phyloP scores from a whole-genome alignment of 2,888 invertebrate species.

The Hydraecia micacea region DNA sequence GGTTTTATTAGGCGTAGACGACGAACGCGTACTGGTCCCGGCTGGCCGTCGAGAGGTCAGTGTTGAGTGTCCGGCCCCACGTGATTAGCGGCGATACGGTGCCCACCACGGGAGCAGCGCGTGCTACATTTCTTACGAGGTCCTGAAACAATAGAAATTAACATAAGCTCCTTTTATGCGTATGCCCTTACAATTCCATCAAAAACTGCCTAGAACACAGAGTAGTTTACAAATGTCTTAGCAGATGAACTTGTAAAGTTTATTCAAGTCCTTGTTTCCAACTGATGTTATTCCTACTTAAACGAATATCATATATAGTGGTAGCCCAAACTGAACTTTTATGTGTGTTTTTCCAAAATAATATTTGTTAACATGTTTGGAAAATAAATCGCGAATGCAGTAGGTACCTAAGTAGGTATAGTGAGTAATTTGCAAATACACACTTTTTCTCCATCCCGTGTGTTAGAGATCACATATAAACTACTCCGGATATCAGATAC shows the following conservation, averaged over 20 bases:
- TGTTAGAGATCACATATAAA: background rate
- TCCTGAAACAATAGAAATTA: slow-evolving; percentile 74
- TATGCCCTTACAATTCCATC: background rate
- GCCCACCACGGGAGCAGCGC: slow-evolving; percentile 89
- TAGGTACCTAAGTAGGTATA: background rate
- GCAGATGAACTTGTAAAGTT: background rate
- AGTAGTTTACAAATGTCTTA: slow-evolving; percentile 11
- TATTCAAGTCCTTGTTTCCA: background rate
- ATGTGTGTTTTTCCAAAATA: background rate
- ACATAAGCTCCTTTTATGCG: background rate
- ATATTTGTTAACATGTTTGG: background rate
- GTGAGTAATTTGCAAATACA: background rate
- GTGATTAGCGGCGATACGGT: slow-evolving; percentile 88
- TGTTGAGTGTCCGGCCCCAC: slow-evolving; percentile 88
- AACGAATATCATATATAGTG: background rate
- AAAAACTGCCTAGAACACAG: background rate
- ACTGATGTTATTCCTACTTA: background rate
- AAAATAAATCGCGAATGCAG: background rate
- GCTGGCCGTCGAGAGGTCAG: slow-evolving; percentile 80
- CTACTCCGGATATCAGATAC: background rate
- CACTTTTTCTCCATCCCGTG: background rate
- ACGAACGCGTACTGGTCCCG: slow-evolving; percentile 82
- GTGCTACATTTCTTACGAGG: slow-evolving; percentile 82
- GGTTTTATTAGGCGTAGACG: slow-evolving; percentile 76
- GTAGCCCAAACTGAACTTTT: background rate